Conservation (phyloP, 2,797 vertebrate genomes). For the Labeo calbasu region DNA sequence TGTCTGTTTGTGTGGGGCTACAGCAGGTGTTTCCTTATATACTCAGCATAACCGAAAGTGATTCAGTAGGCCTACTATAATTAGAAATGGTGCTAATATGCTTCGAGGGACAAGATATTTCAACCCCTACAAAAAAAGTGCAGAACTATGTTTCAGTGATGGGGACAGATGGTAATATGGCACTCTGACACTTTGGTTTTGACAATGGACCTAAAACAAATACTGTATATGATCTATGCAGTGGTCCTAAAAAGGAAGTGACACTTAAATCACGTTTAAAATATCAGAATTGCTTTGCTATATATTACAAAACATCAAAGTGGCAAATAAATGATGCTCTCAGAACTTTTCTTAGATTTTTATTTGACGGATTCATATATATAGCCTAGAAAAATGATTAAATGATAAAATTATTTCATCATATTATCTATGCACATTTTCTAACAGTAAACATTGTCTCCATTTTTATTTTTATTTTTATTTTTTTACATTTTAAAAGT, state of each 20-base stretch:
- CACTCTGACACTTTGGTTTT: neutral
- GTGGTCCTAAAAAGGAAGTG: neutral
- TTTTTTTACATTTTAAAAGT: neutral
- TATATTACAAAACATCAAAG: neutral
- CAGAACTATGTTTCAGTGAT: neutral
- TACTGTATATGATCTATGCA: neutral
- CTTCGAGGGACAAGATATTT: neutral
- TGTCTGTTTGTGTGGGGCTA: constrained; percentile 14
- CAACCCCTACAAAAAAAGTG: neutral
- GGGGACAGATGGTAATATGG: neutral
- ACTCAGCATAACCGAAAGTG: neutral
- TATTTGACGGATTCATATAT: neutral
- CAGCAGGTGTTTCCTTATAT: constrained; percentile 16
- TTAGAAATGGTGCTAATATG: neutral
- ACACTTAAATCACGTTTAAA: neutral
- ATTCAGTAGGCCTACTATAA: neutral
- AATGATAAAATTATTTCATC: neutral
- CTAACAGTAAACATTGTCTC: neutral
- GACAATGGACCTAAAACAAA: neutral
- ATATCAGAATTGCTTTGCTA: neutral
- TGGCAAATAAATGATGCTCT: neutral
- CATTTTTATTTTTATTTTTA: neutral
- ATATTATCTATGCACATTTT: neutral
- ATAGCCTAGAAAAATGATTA: neutral
- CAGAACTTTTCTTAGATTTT: neutral